Conservation (phyloP, 2,888 invertebrate species). For the Heliconius sara region DNA sequence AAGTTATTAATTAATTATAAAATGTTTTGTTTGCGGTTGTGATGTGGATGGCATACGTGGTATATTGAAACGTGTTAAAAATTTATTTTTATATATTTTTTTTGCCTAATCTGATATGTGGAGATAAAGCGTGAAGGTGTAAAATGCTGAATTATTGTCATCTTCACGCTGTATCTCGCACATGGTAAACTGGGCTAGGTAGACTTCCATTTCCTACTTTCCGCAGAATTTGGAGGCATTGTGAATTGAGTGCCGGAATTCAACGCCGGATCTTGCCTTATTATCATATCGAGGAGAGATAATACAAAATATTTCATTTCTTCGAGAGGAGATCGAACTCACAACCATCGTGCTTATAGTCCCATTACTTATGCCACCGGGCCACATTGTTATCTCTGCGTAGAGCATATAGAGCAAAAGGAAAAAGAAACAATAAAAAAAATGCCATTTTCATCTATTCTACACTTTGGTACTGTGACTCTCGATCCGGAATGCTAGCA, state of each 20-base stretch:
- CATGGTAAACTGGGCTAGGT: no score
- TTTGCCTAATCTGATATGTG: background rate
- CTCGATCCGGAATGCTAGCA: background rate
- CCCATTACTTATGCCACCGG: no score
- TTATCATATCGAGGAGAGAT: no score
- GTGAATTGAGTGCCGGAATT: no score
- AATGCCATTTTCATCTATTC: background rate
- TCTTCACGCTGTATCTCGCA: no score
- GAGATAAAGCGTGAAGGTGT: background rate
- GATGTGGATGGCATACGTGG: background rate
- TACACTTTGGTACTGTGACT: background rate
- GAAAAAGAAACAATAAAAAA: background rate
- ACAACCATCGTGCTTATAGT: no score
- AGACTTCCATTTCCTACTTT: no score
- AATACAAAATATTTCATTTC: no score
- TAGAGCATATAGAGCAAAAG: background rate
- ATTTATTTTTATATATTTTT: background rate
- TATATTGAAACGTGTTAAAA: background rate
- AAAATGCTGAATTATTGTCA: background rate
- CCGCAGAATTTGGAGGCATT: no score
- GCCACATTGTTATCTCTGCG: no score
- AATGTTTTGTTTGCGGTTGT: background rate
- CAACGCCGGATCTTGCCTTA: no score
- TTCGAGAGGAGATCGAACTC: no score
- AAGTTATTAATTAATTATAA: slow-evolving; percentile 18